Evolutionary conservation across 2,797 vertebrate species (phyloP), one percentile per base, ranked within the genome.

Genomic region (Microctenopoma stevenorrisi): DNA sequence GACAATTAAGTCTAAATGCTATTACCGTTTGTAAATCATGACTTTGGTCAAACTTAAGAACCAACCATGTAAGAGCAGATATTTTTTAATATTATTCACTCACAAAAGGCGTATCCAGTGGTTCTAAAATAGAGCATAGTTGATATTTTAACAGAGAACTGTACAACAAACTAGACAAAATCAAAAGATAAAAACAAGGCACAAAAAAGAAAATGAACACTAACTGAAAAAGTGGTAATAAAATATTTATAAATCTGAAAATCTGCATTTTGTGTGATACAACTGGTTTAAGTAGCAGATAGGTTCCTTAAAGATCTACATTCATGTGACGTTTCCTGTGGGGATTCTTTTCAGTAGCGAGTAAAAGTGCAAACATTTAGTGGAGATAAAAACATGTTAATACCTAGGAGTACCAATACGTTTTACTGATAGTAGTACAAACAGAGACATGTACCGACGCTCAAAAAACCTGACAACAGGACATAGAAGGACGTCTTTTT

Each of bases 41-140:
- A 1, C 35, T 37, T 13, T 40, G 12, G 38, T 22, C 22, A 22
- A 12, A 13, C 16, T n/a, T 16, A 44, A 5, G n/a, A 43, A 43
- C 14, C 2, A 11, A 44, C 6, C 3, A 14, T 43, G 13, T 57
- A 60, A 52, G 40, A 83, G 84, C 76, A 81, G 59, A 81, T 80
- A 76, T 54, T 73, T 88, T 83, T 85, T 42, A 74, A 73, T 48
- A 93, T 94, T 93, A 94, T 93, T 93, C 71, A 86, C 86, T 88
- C 81, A 91, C 90, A 92, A 87, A 91, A 87, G 61, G 54, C n/a
- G 62, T 50, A 66, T 75, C 59, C 66, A 85, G 78, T 76, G 52
- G 70, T 86, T 89, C 84, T 76, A 91, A 93, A 93, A 92, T 69
- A 80, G 48, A 86, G 64, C 52, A 57, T 59, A 46, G 40, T 79